Evolutionary conservation across 2,113 vertebrate genomes (phyloP).

Genomic region (Vanacampus margaritifer): DNA sequence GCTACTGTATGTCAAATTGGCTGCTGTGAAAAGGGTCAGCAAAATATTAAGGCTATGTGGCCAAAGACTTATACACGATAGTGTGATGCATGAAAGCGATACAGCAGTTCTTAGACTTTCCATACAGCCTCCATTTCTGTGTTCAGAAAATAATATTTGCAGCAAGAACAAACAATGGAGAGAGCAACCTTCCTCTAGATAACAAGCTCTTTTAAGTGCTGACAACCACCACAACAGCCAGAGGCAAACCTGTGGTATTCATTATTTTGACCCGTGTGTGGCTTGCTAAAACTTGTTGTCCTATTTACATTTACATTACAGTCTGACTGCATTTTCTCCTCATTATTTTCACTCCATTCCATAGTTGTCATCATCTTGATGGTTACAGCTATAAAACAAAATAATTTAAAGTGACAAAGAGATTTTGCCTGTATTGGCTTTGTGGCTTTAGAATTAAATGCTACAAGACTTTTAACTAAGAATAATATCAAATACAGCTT

Average conservation of each 20-base stretch:
- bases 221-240: conserved; percentile 48
- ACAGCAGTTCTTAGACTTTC: conserved; percentile 27
- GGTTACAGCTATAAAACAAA: conserved; percentile 17
- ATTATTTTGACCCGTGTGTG: conserved; percentile 44
- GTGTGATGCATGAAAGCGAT: conserved; percentile 1
- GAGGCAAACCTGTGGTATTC: conserved; percentile 31
- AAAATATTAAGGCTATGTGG: background rate
- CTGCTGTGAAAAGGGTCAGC: background rate
- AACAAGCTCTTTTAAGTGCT: conserved; percentile 40
- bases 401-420: conserved; percentile 31
- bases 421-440: conserved; percentile 20
- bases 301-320: conserved; percentile 33
- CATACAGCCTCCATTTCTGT: conserved; percentile 14
- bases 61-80: background rate
- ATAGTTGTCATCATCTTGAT: conserved; percentile 10
- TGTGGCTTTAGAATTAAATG: conserved; percentile 22
- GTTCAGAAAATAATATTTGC: conserved; percentile 37
- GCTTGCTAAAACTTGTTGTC: conserved; percentile 33
- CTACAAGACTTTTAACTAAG: conserved; percentile 27
- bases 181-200: conserved; percentile 32
- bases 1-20: background rate
- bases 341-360: conserved; percentile 2
- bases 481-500: conserved; percentile 3
- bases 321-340: conserved; percentile 28
- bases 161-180: conserved; percentile 27